Evolutionary conservation across 2,888 invertebrate genomes (phyloP), one percentile per base, ranked within the genome.

Genomic region (Rotaria socialis): DNA sequence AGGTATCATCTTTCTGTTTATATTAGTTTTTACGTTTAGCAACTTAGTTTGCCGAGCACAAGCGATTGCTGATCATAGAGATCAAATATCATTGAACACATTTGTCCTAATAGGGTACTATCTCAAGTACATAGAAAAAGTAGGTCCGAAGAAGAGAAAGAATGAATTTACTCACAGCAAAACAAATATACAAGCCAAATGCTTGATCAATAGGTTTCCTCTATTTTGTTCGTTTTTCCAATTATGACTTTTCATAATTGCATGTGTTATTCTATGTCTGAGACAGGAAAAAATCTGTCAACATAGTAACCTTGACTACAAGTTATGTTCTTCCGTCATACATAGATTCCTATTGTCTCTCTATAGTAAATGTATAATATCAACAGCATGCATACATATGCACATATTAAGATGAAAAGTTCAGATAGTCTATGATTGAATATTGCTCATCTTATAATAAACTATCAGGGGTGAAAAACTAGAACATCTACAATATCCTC

Each of bases 181-280:
- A 67, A 67, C 35, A 67, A 67, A 67, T 35, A 67, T 67, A 67
- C 35, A 67, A 14, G 35, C 60, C 60, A 67, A 67, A 67, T 67
- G 60, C 60, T 67, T 67, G 27, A 67, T 67, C 35, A 35, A 35
- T 67, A 7, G 58, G 10, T 7, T 7, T 67, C 11, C 1, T 27
- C 67, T 27, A 27, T 67, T 67, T 27, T 67, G 16, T 19, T 67
- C 67, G 27, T 67, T 27, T 67, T 67, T 27, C 35, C 67, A 67
- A 67, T 67, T 67, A 67, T 67, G 19, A 35, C 11, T 27, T 55
- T 19, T 27, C 11, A 67, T 67, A 67, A 67, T 67, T 67, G 67
- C 67, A 35, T 67, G 27, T 67, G 67, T 67, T 67, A 67, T 67
- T 67, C 67, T 35, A 35, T 67, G 67, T 67, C 67, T 67, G 3